phyloP scores from a whole-genome alignment of 2,797 vertebrate genomes.

The Anguilla marmorata region DNA sequence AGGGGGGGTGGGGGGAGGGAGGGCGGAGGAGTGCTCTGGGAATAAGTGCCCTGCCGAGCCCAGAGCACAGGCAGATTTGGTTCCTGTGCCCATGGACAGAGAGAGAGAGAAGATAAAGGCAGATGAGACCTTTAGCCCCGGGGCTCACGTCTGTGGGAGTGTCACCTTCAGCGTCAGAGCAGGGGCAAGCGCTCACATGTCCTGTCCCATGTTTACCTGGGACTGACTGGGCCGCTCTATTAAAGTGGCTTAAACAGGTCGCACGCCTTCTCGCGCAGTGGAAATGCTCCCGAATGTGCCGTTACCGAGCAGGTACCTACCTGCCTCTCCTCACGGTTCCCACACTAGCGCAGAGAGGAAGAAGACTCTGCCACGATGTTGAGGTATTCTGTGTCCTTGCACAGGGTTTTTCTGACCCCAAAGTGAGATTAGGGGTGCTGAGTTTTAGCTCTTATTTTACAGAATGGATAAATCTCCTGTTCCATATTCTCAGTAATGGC shows the following conservation, averaged over 20 bases:
- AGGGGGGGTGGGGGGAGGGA: neutral
- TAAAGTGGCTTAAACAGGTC: conserved; percentile 31
- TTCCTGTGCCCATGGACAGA: neutral
- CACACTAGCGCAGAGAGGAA: conserved; percentile 43
- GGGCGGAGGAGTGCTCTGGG: neutral
- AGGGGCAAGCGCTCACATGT: conserved; percentile 18
- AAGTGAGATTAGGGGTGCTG: conserved; percentile 33
- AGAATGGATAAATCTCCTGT: conserved; percentile 24
- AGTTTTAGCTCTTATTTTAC: conserved; percentile 34
- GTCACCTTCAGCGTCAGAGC: conserved; percentile 24
- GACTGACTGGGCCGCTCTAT: neutral
- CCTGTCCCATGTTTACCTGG: neutral
- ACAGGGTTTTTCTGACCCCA: conserved; percentile 43
- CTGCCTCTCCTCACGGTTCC: conserved; percentile 47
- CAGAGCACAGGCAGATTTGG: neutral
- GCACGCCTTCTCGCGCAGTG: conserved; percentile 51
- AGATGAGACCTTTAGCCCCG: conserved; percentile 23
- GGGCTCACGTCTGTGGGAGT: conserved; percentile 23
- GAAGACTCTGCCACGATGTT: conserved; percentile 37
- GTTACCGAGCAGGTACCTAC: conserved; percentile 49
- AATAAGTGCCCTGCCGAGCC: neutral
- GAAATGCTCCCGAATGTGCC: conserved; percentile 45
- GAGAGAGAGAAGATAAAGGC: neutral
- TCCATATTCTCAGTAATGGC: conserved; percentile 30
- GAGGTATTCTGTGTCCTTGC: conserved; percentile 43